Base-by-base conservation (phyloP, 2,888 invertebrate genomes). In the Synanthedon myopaeformis region DNA sequence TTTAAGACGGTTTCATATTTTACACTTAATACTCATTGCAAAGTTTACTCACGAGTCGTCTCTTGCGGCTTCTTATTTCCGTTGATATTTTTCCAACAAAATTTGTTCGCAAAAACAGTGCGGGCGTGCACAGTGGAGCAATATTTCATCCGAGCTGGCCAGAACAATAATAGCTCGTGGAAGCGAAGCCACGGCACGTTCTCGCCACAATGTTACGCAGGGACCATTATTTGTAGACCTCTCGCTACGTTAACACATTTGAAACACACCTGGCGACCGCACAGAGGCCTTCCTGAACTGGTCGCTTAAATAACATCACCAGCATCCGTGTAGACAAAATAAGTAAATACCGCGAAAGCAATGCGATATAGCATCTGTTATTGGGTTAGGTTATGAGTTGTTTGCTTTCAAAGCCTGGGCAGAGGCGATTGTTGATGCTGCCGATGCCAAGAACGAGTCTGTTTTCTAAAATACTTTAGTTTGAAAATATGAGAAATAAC, bases 291-390 rank as follows among this genome's bases (percentile, higher is more conserved):
- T 57, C 52, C 52, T 64, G 55, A 48, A 57, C 61, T 79, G 80
- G 83, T 64, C 62, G 63, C 61, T 67, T 66, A 69, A 69, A 69
- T 67, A 78, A 77, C 80, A 81, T 82, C 82, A 75, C 76, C 82
- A 77, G 79, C 80, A 83, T 84, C 83, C 83, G 77, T 79, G 86
- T 85, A 86, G 86, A 86, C 86, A 87, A 86, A 87, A 87, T 86
- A 87, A 79, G 74, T 79, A 76, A 85, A 81, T 85, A 86, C 84
- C 69, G 77, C 80, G 86, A 86, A 86, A 82, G 86, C 85, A 82
- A 86, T 72, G 76, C 79, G 82, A 83, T 84, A 81, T 79, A 74
- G 67, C 74, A 74, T 66, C 69, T 66, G 79, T 83, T 86, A 84
- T 85, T 86, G 86, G 83, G 86, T 84, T 81, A 86, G 86, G 86